Base-by-base conservation (phyloP, 2,113 vertebrate genomes). In the Oncorhynchus nerka region DNA sequence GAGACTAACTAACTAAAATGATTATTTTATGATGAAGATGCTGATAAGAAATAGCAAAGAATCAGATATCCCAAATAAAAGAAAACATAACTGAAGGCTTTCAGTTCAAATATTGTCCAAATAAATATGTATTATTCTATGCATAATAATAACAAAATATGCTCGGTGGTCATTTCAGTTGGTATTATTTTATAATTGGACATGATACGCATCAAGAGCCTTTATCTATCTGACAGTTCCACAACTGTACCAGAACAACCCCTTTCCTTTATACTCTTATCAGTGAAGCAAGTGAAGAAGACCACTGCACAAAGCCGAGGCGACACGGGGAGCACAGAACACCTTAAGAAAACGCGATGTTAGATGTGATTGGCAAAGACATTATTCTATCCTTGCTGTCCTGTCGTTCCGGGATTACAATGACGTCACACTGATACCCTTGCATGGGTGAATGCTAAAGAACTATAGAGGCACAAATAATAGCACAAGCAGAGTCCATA, bases 371-470 rank as follows among this genome's bases (percentile, higher is more conserved):
- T 94, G 95, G 94, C 93, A 93, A 94, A 94, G 89, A 92, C 92
- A 93, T 93, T 91, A 93, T 93, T 94, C 93, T 92, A 91, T 93
- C 92, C 92, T 85, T 85, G 88, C 91, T 90, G 91, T 88, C 89
- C 92, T 90, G 94, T 89, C 92, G 92, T 93, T 93, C 89, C 89
- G 95, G 96, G 96, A 97, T 96, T 96, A 95, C 93, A 92, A 91
- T 98, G 97, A 99, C 96, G 97, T 98, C 96, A 98, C 93, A 83
- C 86, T 90, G 95, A 94, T 95, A 94, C 94, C 94, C 94, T 93
- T 93, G 95, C 94, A 94, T 94, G 96, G 94, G 91, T 92, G 93
- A 94, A 93, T 92, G 95, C 95, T 95, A 95, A 94, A 95, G 94
- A 95, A 95, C 94, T 95, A 94, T 90, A 94, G 93, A 95, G 92